Base-by-base conservation (phyloP, 1,140 invertebrate species). In the Drosophila athabasca region DNA sequence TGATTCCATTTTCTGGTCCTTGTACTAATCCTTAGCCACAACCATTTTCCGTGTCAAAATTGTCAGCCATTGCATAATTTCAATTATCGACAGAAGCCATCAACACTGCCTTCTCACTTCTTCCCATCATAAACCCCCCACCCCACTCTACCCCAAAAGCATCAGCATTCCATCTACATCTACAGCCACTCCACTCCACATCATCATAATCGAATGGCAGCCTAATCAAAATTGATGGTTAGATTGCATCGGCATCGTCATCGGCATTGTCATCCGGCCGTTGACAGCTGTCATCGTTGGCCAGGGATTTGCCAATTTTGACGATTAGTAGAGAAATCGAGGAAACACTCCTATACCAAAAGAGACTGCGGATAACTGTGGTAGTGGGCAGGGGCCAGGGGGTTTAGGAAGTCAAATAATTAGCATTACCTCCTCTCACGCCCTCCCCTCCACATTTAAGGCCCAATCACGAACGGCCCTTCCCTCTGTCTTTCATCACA, bases 151-250 rank as follows among this genome's bases (percentile, higher is more conserved):
- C 11, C 15, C 6, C 6, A 19, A 19, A 19, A 19, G 17, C 6
- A 26, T 35, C n/a, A 24, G 19, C 35, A 43, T 3, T 9, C n/a
- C 48, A 2, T 9, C 43, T 19, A 45, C 48, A 11, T 29, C 13
- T 19, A 41, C 60, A 52, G n/a, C 13, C 19, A 13, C 8, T 46
- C 24, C 24, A 26, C 5, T 4, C 31, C 51, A 15, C 52, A 22
- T 13, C 57, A 29, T 35, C 35, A 17, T 35, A 8, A 19, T 43
- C 41, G 45, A 57, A 35, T 50, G 67, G 45, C 46, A 48, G 51
- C 49, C 78, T 85, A 85, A 85, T 85, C 82, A 85, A 75, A 87
- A 85, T 88, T 85, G 82, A 85, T 78, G 77, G 74, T 19, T 74
- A 74, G 71, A 74, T 74, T 74, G 71, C 71, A 74, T 39, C 31